phyloP scores from a whole-genome alignment of 1,140 invertebrate species.

The Metopolophium dirhodum region DNA sequence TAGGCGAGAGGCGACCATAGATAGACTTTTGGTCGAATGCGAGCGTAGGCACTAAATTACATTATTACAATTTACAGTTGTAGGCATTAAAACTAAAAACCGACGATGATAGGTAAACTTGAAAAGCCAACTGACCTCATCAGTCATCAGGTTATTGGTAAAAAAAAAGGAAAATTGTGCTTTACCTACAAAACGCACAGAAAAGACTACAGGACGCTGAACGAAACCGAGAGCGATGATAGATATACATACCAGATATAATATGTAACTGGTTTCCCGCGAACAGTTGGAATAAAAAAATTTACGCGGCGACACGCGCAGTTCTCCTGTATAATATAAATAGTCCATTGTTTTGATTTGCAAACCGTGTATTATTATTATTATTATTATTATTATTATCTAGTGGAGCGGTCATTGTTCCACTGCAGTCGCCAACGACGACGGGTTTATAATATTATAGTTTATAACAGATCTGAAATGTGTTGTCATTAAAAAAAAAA shows the following conservation, averaged over 20 bases:
- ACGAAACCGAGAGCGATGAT: not conserved
- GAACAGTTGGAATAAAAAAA: not conserved
- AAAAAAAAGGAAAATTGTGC: not conserved
- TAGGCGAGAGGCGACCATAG: too few species aligned
- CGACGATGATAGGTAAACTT: not conserved
- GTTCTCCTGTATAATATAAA: not conserved
- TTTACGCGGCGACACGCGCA: not conserved
- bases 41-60: not conserved
- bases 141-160: not conserved
- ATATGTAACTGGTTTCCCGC: conserved; percentile 28
- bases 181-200: not conserved
- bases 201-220: not conserved
- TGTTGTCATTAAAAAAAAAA: conserved; percentile 28
- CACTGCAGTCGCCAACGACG: not conserved
- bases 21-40: not conserved
- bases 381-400: conserved; percentile 26
- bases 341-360: conserved; percentile 47
- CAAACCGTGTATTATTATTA: conserved; percentile 24
- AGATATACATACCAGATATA: not conserved
- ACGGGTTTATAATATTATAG: conserved; percentile 16
- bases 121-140: not conserved
- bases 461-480: conserved; percentile 5
- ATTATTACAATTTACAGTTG: not conserved
- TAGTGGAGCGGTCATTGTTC: conserved; percentile 37
- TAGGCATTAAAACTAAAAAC: too few species aligned